phyloP scores from a whole-genome alignment of 1,140 invertebrate species.

The Drosophila nigrodunni region DNA sequence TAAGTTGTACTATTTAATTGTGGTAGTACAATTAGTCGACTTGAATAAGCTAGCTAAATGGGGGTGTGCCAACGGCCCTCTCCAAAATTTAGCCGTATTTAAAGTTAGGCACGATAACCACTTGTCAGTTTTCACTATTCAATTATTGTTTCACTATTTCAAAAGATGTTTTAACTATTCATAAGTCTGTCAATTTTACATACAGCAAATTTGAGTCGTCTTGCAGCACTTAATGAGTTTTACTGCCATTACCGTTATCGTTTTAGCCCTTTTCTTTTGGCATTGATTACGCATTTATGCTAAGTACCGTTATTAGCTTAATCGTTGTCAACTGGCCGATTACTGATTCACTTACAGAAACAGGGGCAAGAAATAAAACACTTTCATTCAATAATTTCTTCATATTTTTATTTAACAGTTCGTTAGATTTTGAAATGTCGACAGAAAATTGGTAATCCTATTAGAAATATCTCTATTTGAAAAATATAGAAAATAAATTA shows the following conservation, averaged over 20 bases:
- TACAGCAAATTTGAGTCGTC: neutral
- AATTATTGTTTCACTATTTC: neutral
- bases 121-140: neutral
- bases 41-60: neutral
- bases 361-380: neutral
- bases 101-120: neutral
- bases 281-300: neutral
- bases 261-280: neutral
- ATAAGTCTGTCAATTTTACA: neutral
- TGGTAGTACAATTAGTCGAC: neutral
- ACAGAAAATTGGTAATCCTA: neutral
- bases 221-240: too few relatives aligned
- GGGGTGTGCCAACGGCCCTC: neutral
- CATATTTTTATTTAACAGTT: neutral
- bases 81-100: neutral
- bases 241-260: too few relatives aligned
- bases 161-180: neutral
- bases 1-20: neutral
- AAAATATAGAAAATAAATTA: neutral
- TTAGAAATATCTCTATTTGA: neutral
- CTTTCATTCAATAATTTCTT: neutral
- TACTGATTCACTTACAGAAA: neutral
- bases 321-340: neutral
- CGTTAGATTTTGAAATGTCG: neutral
- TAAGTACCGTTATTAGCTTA: neutral